Evolutionary conservation across 2,113 vertebrate genomes (phyloP).

Genomic region (Trogon surrucura): DNA sequence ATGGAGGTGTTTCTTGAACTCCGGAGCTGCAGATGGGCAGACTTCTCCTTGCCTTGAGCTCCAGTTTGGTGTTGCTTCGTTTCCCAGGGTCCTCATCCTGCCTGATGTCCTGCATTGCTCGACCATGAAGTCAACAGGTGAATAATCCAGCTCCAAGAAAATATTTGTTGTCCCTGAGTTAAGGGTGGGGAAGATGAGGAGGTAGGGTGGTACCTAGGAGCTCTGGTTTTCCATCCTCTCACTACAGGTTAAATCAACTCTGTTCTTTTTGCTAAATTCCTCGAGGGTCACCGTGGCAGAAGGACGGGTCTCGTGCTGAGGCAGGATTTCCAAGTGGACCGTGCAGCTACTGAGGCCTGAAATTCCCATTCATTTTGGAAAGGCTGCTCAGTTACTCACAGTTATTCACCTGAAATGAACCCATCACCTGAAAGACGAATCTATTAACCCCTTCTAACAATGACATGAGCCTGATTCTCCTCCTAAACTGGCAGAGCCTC

Average conservation of each 20-base stretch:
- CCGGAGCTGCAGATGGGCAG: background rate
- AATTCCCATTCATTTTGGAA: fast-evolving
- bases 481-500: background rate
- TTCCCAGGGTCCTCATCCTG: background rate
- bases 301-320: background rate
- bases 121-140: background rate
- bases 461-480: background rate
- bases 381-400: background rate
- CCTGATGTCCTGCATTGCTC: background rate
- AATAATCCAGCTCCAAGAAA: background rate
- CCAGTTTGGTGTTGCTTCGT: background rate
- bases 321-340: background rate
- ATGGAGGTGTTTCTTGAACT: background rate
- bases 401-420: background rate
- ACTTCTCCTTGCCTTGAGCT: background rate
- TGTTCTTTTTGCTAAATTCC: background rate
- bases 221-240: background rate
- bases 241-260: fast-evolving
- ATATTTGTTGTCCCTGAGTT: background rate
- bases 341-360: background rate
- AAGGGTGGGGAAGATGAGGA: background rate
- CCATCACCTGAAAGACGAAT: background rate
- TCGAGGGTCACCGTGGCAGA: fast-evolving
- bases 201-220: background rate
- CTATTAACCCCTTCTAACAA: background rate